phyloP scores from a whole-genome alignment of 1,140 invertebrate genomes.

The Akabosia matsudoensis region DNA sequence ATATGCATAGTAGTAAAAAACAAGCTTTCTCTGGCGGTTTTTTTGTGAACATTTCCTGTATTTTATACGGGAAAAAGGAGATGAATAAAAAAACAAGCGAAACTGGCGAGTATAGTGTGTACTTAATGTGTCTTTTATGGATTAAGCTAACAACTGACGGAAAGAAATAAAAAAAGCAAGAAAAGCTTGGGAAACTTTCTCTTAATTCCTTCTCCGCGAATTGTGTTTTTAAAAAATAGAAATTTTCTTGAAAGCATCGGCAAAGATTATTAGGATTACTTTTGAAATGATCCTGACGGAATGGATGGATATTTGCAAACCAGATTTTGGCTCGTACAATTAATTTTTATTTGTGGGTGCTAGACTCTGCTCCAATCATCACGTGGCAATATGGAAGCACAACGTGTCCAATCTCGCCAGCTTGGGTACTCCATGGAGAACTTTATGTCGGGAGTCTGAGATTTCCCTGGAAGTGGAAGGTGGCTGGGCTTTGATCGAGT shows the following conservation, averaged over 20 bases:
- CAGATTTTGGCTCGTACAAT: no score
- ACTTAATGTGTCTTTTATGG: constrained; percentile 4
- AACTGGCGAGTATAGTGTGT: not conserved
- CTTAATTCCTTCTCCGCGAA: no score
- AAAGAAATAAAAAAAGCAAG: not conserved
- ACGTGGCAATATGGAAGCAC: constrained; percentile 44
- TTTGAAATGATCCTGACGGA: no score
- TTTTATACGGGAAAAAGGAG: not conserved
- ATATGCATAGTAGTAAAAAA: no score
- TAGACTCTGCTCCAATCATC: constrained; percentile 44
- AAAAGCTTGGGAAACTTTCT: not conserved
- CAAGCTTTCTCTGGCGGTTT: no score
- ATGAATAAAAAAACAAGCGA: not conserved
- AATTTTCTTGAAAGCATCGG: no score
- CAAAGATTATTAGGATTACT: no score
- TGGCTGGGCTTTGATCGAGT: constrained; percentile 43
- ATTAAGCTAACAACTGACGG: not conserved
- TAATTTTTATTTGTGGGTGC: constrained; percentile 10
- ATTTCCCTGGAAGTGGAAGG: constrained; percentile 38
- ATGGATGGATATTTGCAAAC: no score
- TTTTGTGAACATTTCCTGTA: no score
- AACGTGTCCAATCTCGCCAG: constrained; percentile 34
- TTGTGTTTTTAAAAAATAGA: no score
- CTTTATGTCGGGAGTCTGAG: constrained; percentile 36
- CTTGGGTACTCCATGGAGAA: constrained; percentile 41